These are phyloP conservation scores for Trichopoda pennipes DNA, from an alignment of 2,888 invertebrate genomes.

Conservation along the genomic window DNA sequence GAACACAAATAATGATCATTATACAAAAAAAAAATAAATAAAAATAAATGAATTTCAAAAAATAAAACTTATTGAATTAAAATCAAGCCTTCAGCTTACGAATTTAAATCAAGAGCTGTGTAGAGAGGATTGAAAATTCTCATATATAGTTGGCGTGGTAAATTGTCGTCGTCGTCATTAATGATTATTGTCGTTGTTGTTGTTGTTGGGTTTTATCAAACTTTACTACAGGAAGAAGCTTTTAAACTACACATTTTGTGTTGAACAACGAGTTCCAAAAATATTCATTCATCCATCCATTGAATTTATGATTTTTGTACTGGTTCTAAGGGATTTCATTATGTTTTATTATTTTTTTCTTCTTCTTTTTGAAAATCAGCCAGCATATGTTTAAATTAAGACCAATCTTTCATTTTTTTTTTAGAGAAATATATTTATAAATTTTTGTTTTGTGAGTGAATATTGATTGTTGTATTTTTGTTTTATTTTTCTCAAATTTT, in stretches of 20 bases:
- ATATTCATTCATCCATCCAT: constrained; percentile 47
- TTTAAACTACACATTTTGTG: constrained; percentile 32
- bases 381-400: constrained; percentile 68
- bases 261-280: constrained; percentile 27
- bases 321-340: constrained; percentile 31
- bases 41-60: constrained; percentile 5
- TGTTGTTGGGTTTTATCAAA: constrained; percentile 42
- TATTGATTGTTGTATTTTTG: constrained; percentile 59
- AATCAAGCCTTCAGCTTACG: constrained; percentile 59
- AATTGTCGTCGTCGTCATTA: constrained; percentile 58
- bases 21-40: not conserved
- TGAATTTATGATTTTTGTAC: constrained; percentile 30
- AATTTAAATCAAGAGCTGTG: constrained; percentile 21
- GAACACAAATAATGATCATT: constrained; percentile 51
- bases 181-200: constrained; percentile 41
- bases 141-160: constrained; percentile 50
- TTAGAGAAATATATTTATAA: constrained; percentile 46
- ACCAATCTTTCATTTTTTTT: constrained; percentile 43
- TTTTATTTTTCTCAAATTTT: constrained; percentile 36
- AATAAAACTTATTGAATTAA: constrained; percentile 63
- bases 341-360: not conserved
- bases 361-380: constrained; percentile 5
- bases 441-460: constrained; percentile 36
- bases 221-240: constrained; percentile 60
- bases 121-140: constrained; percentile 29